phyloP scores from a whole-genome alignment of 1,140 invertebrate genomes.

The Mamestra configurata region DNA sequence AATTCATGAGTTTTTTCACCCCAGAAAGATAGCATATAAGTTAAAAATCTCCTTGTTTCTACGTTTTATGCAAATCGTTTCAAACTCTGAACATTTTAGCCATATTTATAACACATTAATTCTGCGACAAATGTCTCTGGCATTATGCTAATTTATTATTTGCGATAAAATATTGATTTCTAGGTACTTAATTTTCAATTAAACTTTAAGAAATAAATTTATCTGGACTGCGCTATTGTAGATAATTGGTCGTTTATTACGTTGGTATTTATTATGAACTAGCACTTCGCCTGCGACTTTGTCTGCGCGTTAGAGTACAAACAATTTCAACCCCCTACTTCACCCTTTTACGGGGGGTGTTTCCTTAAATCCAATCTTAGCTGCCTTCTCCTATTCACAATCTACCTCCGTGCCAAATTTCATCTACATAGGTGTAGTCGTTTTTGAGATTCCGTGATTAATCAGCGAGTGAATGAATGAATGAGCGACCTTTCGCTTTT shows the following conservation, averaged over 20 bases:
- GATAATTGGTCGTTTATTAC: slow-evolving; percentile 3
- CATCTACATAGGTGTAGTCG: too few species aligned
- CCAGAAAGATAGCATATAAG: neutral
- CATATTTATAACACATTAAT: slow-evolving; percentile 28
- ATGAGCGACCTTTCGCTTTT: too few species aligned
- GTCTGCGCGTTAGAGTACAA: too few species aligned
- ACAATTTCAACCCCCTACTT: too few species aligned
- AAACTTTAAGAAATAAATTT: slow-evolving; percentile 20
- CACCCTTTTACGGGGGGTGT: too few species aligned
- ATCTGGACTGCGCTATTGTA: neutral
- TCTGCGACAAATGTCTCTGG: slow-evolving; percentile 27
- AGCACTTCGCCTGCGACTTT: too few species aligned
- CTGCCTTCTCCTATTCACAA: too few species aligned
- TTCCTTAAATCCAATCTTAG: too few species aligned
- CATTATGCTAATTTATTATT: slow-evolving; percentile 31
- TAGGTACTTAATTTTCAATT: slow-evolving; percentile 40
- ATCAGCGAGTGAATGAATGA: too few species aligned
- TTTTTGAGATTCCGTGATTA: too few species aligned
- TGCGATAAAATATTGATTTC: slow-evolving; percentile 33
- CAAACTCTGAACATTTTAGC: slow-evolving; percentile 9
- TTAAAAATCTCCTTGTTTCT: neutral
- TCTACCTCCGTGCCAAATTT: too few species aligned
- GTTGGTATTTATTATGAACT: neutral
- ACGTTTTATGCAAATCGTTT: neutral
- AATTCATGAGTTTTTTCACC: too few species aligned